These are phyloP conservation scores for Aurelia coerulea DNA, from an alignment of 30 jellyfish, hydroid and myxozoan species.

Conservation along the genomic window DNA sequence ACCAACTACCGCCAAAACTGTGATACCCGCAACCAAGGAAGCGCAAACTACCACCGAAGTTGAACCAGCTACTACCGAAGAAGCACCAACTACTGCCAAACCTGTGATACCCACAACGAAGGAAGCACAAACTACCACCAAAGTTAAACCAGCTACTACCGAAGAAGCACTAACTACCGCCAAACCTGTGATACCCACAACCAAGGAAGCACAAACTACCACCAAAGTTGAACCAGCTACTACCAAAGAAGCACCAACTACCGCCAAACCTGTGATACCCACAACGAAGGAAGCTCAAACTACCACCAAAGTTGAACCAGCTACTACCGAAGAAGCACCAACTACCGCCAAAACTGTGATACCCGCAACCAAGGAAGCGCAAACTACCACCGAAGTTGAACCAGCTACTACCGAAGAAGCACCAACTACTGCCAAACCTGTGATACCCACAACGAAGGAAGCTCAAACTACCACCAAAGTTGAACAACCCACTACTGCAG, in stretches of 20 bases:
- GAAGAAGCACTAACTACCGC: constrained; percentile 34
- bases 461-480: background rate
- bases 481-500: background rate
- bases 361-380: background rate
- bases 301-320: constrained; percentile 7
- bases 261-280: background rate
- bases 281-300: constrained; percentile 26
- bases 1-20: too few species aligned
- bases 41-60: too few species aligned
- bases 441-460: too few species aligned
- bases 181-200: background rate
- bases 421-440: background rate
- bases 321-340: background rate
- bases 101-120: too few species aligned
- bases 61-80: too few species aligned
- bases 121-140: too few species aligned
- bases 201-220: constrained; percentile 6
- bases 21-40: too few species aligned
- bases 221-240: background rate
- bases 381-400: background rate
- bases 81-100: too few species aligned
- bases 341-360: background rate
- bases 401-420: background rate
- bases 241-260: constrained; percentile 1
- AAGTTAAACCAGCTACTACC: too few species aligned